These are phyloP conservation scores for Lineus longissimus DNA, from an alignment of 1,140 invertebrate species.

Conservation along the genomic window DNA sequence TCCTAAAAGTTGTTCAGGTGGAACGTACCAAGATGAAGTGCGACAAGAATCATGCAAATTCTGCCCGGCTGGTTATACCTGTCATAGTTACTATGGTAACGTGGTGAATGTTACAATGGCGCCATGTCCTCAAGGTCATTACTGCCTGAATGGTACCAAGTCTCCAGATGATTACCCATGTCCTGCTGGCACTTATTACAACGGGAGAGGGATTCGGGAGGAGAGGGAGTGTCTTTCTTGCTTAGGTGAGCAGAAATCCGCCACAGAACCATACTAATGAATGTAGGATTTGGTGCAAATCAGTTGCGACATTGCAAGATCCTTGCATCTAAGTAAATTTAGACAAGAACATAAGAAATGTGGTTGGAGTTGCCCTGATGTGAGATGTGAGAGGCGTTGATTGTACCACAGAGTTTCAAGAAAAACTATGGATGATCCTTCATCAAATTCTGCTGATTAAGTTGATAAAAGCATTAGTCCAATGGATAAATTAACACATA, in stretches of 20 bases:
- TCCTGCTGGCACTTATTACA: conserved; percentile 41
- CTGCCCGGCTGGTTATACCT: conserved; percentile 41
- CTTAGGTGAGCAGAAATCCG: conserved; percentile 35
- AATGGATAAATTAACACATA: no score
- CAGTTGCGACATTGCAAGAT: no score
- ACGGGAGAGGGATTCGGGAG: conserved; percentile 31
- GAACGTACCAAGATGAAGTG: conserved; percentile 36
- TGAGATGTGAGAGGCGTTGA: no score
- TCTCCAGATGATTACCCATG: conserved; percentile 34
- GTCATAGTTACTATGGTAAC: conserved; percentile 35
- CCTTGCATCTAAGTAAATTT: no score
- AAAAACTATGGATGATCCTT: no score
- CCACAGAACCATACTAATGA: no score
- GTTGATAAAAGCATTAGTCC: no score
- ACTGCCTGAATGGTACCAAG: conserved; percentile 39
- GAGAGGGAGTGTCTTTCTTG: conserved; percentile 33
- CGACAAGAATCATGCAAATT: conserved; percentile 33
- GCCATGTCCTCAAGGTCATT: conserved; percentile 41
- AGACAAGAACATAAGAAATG: no score
- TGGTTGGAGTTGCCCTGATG: no score
- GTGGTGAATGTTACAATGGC: conserved; percentile 36
- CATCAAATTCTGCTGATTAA: no score
- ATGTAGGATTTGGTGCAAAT: no score
- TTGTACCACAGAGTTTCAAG: no score
- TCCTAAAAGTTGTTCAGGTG: conserved; percentile 31